Conservation (phyloP, 2,888 invertebrate species). For the Hoplodrina ambigua region DNA sequence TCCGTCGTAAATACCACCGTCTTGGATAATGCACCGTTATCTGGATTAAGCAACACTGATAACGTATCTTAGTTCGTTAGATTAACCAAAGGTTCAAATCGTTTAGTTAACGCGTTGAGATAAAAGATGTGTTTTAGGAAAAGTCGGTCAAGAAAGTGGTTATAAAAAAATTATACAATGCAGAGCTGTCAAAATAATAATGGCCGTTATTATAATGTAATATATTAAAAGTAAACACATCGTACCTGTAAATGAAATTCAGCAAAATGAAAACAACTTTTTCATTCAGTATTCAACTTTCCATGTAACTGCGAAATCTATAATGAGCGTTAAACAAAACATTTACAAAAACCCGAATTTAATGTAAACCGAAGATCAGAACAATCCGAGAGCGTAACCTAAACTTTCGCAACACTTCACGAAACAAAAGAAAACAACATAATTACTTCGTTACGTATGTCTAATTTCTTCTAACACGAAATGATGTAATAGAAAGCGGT, state of each 20-base stretch:
- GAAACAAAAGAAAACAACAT: slow-evolving; percentile 62
- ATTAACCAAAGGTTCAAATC: slow-evolving; percentile 39
- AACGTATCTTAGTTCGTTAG: slow-evolving; percentile 35
- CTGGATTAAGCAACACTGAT: slow-evolving; percentile 44
- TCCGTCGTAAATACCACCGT: slow-evolving; percentile 55
- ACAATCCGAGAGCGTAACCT: slow-evolving; percentile 38
- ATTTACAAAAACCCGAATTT: slow-evolving; percentile 31
- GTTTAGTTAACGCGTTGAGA: slow-evolving; percentile 24
- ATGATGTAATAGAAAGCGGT: slow-evolving; percentile 67
- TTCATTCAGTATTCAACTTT: slow-evolving; percentile 13
- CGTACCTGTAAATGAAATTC: slow-evolving; percentile 1
- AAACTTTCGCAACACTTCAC: slow-evolving; percentile 51
- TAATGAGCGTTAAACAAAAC: slow-evolving; percentile 21
- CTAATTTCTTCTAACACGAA: slow-evolving; percentile 57
- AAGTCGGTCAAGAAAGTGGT: not conserved
- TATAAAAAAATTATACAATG: not conserved
- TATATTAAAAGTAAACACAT: not conserved
- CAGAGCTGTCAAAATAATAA: not conserved
- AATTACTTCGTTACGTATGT: slow-evolving; percentile 52
- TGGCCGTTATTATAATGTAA: not conserved
- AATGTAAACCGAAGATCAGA: slow-evolving; percentile 48
- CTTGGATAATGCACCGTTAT: slow-evolving; percentile 58
- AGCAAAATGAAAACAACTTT: slow-evolving; percentile 3
- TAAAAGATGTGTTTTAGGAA: not conserved
- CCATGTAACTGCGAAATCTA: slow-evolving; percentile 12